Conservation (phyloP, 2,113 vertebrate species). For the Mellivora capensis region DNA sequence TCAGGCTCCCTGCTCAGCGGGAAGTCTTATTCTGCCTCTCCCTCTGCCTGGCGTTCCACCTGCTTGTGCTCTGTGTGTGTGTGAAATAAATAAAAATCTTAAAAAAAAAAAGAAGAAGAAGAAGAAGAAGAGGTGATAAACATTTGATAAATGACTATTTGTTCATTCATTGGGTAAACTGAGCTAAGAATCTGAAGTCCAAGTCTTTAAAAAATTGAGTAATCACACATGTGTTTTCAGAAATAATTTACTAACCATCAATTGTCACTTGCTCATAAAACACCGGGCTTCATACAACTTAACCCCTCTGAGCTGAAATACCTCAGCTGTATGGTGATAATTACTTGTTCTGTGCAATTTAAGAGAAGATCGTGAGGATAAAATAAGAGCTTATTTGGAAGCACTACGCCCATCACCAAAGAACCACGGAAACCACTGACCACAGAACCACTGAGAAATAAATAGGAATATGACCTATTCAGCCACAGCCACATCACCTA, state of each 20-base stretch:
- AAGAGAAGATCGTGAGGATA: background rate
- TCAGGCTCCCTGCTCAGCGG: too few species aligned
- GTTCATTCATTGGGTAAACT: background rate
- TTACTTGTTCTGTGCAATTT: background rate
- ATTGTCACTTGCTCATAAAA: background rate
- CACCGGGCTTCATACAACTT: background rate
- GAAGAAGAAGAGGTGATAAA: background rate
- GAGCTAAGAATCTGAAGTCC: background rate
- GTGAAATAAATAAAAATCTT: background rate
- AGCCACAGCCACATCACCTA: background rate
- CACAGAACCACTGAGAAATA: background rate
- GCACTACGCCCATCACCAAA: background rate
- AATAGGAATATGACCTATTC: background rate
- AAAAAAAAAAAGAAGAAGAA: background rate
- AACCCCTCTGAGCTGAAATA: background rate
- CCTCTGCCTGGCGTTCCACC: too few species aligned
- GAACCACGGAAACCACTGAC: background rate
- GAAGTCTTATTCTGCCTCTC: too few species aligned
- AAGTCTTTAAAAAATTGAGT: background rate
- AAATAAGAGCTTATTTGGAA: background rate
- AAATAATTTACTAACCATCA: slow-evolving; percentile 24
- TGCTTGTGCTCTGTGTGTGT: too few species aligned
- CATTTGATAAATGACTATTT: background rate
- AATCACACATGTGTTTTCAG: background rate
- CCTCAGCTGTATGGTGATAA: background rate